These are phyloP conservation scores for Orthosia gracilis DNA, from an alignment of 2,888 invertebrate species.

Conservation along the genomic window DNA sequence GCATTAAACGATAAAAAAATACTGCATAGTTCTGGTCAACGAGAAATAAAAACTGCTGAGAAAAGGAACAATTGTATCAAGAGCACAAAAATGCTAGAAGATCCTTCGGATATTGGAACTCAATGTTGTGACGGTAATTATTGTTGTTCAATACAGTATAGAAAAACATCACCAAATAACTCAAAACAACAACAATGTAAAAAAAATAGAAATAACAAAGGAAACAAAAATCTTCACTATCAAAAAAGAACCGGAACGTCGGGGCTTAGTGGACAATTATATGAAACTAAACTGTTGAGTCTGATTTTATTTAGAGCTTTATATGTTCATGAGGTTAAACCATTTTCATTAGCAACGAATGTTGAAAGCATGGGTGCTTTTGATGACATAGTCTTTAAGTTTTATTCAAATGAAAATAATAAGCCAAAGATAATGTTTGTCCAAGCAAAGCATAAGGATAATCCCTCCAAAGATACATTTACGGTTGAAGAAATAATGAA, in stretches of 20 bases:
- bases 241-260: conserved; percentile 55
- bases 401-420: conserved; percentile 35
- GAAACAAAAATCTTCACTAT: conserved; percentile 28
- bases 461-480: conserved; percentile 48
- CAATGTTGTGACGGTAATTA: neutral
- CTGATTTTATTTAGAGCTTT: conserved; percentile 60
- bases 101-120: conserved; percentile 2
- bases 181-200: neutral
- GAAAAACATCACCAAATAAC: neutral
- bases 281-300: conserved; percentile 65
- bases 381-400: conserved; percentile 66
- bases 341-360: conserved; percentile 55
- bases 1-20: neutral
- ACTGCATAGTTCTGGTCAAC: neutral
- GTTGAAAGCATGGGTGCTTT: conserved; percentile 62
- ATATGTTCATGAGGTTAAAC: conserved; percentile 43
- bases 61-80: neutral
- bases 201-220: neutral
- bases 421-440: conserved; percentile 58
- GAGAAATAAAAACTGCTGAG: neutral
- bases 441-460: conserved; percentile 64
- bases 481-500: conserved; percentile 51
- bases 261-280: conserved; percentile 64
- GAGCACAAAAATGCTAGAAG: neutral
- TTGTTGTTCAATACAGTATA: neutral